phyloP scores from a whole-genome alignment of 2,888 invertebrate genomes.

The Eulithis testata region DNA sequence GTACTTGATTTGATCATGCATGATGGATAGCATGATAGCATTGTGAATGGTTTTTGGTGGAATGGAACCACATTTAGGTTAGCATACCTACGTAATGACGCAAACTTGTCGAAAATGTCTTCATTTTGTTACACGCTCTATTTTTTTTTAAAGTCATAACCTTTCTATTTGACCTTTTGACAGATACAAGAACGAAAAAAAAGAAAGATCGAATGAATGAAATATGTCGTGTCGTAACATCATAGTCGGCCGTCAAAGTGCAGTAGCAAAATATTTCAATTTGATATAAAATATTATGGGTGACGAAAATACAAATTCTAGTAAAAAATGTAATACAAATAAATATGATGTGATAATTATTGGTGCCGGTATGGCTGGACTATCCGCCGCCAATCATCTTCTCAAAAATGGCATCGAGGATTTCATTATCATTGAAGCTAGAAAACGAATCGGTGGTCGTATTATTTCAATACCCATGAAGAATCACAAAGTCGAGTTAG shows the following conservation, averaged over 20 bases:
- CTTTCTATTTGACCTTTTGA: neutral
- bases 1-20: no score
- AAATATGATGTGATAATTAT: slow-evolving; percentile 91
- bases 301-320: slow-evolving; percentile 80
- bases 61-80: no score
- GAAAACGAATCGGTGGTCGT: slow-evolving; percentile 92
- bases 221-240: slow-evolving; percentile 41
- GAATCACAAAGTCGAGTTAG: slow-evolving; percentile 90
- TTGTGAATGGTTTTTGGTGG: no score
- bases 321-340: slow-evolving; percentile 76
- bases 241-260: slow-evolving; percentile 75
- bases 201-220: neutral
- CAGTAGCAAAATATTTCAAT: slow-evolving; percentile 65
- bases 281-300: slow-evolving; percentile 77
- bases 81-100: no score
- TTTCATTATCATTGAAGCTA: slow-evolving; percentile 92
- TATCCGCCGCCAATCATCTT: slow-evolving; percentile 93
- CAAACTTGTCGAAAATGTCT: no score
- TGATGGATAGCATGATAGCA: no score
- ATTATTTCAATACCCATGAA: slow-evolving; percentile 90
- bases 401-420: slow-evolving; percentile 91
- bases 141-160: no score
- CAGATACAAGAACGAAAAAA: neutral
- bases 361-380: slow-evolving; percentile 94
- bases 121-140: no score